phyloP scores from a whole-genome alignment of 2,797 vertebrate species.

The Falco peregrinus region DNA sequence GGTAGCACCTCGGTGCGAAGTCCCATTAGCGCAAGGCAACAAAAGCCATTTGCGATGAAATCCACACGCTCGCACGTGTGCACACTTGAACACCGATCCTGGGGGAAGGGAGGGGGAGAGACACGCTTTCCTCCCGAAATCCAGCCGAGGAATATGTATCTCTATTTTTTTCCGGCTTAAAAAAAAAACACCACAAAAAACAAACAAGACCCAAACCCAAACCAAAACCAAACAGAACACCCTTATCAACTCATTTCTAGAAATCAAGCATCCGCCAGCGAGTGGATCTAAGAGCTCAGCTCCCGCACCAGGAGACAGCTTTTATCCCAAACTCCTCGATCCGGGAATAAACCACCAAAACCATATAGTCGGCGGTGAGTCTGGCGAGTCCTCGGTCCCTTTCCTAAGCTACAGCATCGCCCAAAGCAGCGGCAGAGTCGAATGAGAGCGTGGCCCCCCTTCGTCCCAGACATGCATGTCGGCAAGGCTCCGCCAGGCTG shows the following conservation, averaged over 20 bases:
- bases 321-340: neutral
- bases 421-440: neutral
- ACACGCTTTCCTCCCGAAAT: neutral
- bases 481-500: neutral
- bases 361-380: neutral
- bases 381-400: neutral
- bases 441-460: neutral
- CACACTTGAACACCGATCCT: neutral
- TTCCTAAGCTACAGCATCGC: neutral
- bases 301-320: neutral
- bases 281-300: neutral
- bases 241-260: neutral
- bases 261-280: constrained; percentile 4
- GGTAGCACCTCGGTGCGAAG: neutral
- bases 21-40: neutral
- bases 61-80: neutral
- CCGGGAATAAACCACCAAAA: neutral
- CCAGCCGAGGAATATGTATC: neutral
- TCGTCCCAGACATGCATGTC: neutral
- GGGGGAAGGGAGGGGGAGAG: neutral
- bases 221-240: neutral
- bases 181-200: too few species aligned
- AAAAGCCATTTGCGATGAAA: neutral
- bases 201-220: neutral
- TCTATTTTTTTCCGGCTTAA: neutral